Conservation (phyloP, 37 sponge, comb jelly and placozoan genomes). For the Dysidea cf. avara region DNA sequence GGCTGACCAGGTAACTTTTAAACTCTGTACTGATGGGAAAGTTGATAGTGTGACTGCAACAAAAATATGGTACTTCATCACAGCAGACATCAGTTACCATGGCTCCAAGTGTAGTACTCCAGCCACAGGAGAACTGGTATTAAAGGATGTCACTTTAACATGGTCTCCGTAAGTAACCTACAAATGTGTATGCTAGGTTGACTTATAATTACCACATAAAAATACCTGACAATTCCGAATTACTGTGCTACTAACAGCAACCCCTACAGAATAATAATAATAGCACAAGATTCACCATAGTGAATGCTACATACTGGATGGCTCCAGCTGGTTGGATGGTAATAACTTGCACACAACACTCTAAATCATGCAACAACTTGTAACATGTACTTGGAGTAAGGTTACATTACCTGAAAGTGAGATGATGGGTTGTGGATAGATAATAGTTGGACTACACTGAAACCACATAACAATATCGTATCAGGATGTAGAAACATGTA, state of each 20-base stretch:
- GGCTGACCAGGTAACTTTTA: slow-evolving; percentile 47
- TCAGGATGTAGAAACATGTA: slow-evolving; percentile 58
- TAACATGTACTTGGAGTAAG: background rate
- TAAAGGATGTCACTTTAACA: background rate
- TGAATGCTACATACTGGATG: slow-evolving; percentile 37
- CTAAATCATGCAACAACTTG: background rate
- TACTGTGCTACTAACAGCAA: slow-evolving; percentile 10
- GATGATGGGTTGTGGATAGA: background rate
- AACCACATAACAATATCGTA: slow-evolving; percentile 45
- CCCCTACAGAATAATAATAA: slow-evolving; percentile 8
- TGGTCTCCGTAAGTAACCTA: background rate
- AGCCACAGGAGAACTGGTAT: slow-evolving; percentile 24
- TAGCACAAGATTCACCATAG: too few species aligned
- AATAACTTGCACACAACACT: slow-evolving; percentile 36
- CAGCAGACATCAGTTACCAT: slow-evolving; percentile 14
- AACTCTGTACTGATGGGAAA: slow-evolving; percentile 45
- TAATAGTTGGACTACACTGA: slow-evolving; percentile 43
- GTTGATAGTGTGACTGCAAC: background rate
- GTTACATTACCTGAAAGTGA: background rate
- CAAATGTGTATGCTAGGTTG: background rate
- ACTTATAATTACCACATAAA: background rate
- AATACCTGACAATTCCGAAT: slow-evolving; percentile 1
- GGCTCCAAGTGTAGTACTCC: slow-evolving; percentile 20
- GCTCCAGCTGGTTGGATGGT: slow-evolving; percentile 41
- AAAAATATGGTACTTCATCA: background rate